A percentile compares a stretch with the other conserved stretches of the same genome.
phyloP scores from a whole-genome alignment of 53 echinoderm and acorn worm genomes.

The Mesocentrotus franciscanus region DNA sequence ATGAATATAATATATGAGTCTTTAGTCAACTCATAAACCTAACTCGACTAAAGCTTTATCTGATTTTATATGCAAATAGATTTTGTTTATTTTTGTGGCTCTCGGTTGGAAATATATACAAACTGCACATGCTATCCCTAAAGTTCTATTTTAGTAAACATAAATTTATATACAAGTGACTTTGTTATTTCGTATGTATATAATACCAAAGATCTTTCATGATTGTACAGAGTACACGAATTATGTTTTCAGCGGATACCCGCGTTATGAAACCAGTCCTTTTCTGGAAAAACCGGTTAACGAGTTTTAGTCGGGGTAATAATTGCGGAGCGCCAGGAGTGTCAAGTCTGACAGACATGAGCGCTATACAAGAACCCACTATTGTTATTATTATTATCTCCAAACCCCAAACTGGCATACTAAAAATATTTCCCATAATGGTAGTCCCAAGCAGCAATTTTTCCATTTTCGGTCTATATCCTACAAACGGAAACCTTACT shows the following conservation, averaged over 20 bases:
- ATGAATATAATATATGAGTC: neutral
- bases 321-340: too few relatives aligned
- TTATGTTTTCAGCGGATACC: neutral
- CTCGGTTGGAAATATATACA: neutral
- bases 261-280: neutral
- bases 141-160: neutral
- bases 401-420: too few relatives aligned
- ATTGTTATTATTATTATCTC: too few relatives aligned
- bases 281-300: neutral
- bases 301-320: too few relatives aligned
- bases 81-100: neutral
- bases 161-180: neutral
- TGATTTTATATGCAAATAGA: slow-evolving; percentile 22
- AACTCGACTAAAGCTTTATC: neutral
- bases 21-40: neutral
- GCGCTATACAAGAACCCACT: too few relatives aligned
- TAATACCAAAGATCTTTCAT: slow-evolving; percentile 20
- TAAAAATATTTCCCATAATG: too few relatives aligned
- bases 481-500: too few relatives aligned
- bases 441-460: too few relatives aligned
- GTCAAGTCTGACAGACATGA: too few relatives aligned
- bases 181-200: neutral
- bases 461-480: too few relatives aligned
- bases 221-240: neutral
- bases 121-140: neutral